A percentile compares a stretch with the other conserved stretches of the same genome.
Conservation (phyloP, 2,113 vertebrate genomes). For the Cyphomyrus plagiostoma region DNA sequence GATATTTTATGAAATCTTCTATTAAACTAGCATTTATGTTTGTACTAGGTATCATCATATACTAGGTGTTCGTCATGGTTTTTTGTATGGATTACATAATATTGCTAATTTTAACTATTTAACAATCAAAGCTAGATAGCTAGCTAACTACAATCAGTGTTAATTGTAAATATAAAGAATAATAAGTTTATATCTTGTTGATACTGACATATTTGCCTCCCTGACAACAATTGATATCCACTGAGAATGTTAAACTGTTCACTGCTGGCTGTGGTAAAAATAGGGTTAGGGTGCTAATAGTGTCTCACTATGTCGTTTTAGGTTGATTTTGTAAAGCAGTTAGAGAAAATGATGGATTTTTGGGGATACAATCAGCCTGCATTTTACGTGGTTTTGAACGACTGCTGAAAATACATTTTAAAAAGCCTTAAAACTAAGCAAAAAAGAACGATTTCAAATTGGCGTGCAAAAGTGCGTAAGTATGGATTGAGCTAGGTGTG, state of each 20-base stretch:
- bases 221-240: background rate
- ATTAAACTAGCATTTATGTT: background rate
- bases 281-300: background rate
- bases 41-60: background rate
- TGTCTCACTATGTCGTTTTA: background rate
- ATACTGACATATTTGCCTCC: background rate
- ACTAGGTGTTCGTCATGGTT: background rate
- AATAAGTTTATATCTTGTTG: background rate
- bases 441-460: background rate
- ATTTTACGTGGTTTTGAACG: background rate
- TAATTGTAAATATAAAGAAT: background rate
- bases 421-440: background rate
- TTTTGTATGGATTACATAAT: background rate
- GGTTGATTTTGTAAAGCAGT: too few relatives aligned
- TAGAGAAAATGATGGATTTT: too few relatives aligned
- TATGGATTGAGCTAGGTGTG: too few relatives aligned
- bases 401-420: background rate
- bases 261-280: background rate
- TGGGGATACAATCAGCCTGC: background rate
- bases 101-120: background rate
- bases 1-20: background rate
- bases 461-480: too few relatives aligned
- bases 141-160: background rate
- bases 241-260: background rate
- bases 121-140: background rate